These are phyloP conservation scores for Brachionus manjavacas DNA, from an alignment of 1,140 invertebrate genomes.

Conservation along the genomic window DNA sequence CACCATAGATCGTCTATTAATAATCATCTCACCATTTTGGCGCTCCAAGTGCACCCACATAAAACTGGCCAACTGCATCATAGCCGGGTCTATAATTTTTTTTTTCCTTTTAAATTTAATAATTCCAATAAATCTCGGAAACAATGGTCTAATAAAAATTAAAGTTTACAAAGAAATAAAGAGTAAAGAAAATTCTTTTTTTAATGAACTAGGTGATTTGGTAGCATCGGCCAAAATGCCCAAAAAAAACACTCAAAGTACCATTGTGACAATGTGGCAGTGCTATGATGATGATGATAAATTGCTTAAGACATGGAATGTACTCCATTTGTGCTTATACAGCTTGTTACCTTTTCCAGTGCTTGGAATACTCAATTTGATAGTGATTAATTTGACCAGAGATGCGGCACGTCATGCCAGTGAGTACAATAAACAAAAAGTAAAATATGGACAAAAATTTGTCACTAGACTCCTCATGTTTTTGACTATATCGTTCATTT, in stretches of 20 bases:
- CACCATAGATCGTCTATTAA: not conserved
- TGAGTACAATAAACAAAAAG: not conserved
- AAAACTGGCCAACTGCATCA: not conserved
- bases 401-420: not conserved
- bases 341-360: constrained; percentile 27
- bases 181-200: not conserved
- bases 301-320: not conserved
- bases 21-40: not conserved
- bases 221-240: not conserved
- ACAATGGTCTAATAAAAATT: constrained; percentile 5
- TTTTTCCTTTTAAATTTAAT: not conserved
- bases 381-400: constrained; percentile 17
- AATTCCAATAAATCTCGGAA: constrained; percentile 6
- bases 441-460: constrained; percentile 20
- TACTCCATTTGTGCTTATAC: constrained; percentile 16
- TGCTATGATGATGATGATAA: constrained; percentile 28
- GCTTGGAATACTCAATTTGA: not conserved
- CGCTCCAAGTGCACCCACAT: not conserved
- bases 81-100: not conserved
- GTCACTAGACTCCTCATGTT: not conserved
- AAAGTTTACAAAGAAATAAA: not conserved
- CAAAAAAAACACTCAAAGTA: not conserved
- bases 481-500: constrained; percentile 13
- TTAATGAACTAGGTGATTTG: not conserved
- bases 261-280: not conserved